phyloP scores from a whole-genome alignment of 1,140 invertebrate species.

The Hycleus cichorii region DNA sequence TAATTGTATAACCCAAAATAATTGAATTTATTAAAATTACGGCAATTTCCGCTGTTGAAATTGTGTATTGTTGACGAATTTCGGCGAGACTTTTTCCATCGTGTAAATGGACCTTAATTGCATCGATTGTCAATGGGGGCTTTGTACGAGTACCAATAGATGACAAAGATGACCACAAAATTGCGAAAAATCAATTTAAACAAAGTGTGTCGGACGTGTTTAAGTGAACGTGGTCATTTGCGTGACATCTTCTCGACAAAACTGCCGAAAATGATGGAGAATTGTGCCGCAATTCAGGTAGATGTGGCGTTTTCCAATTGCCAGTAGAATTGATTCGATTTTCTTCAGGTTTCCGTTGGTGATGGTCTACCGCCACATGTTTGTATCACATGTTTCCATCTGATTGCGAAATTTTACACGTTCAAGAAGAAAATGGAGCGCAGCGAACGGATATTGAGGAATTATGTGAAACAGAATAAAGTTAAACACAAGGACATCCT shows the following conservation, averaged over 20 bases:
- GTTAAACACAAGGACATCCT: conserved; percentile 17
- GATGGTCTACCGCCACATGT: conserved; percentile 27
- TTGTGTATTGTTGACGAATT: no score
- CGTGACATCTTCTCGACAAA: conserved; percentile 24
- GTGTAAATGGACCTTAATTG: no score
- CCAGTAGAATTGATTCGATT: conserved; percentile 4
- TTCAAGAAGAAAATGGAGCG: conserved; percentile 30
- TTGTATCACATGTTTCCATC: conserved; percentile 26
- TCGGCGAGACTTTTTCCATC: no score
- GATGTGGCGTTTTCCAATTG: background rate
- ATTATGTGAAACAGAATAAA: conserved; percentile 16
- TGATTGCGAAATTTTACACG: conserved; percentile 26
- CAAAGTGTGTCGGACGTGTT: conserved; percentile 28
- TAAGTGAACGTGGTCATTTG: conserved; percentile 23
- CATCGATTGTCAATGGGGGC: no score
- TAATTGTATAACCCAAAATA: no score
- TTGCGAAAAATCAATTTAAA: conserved; percentile 19
- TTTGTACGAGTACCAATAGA: background rate
- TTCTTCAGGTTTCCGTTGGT: conserved; percentile 22
- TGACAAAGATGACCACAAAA: conserved; percentile 12
- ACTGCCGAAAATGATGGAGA: conserved; percentile 28
- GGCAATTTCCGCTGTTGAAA: no score
- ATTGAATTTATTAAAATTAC: no score
- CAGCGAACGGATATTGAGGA: conserved; percentile 19
- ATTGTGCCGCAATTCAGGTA: conserved; percentile 25